These are phyloP conservation scores for Leptatherina wallacei DNA, from an alignment of 2,797 vertebrate species.

Conservation along the genomic window DNA sequence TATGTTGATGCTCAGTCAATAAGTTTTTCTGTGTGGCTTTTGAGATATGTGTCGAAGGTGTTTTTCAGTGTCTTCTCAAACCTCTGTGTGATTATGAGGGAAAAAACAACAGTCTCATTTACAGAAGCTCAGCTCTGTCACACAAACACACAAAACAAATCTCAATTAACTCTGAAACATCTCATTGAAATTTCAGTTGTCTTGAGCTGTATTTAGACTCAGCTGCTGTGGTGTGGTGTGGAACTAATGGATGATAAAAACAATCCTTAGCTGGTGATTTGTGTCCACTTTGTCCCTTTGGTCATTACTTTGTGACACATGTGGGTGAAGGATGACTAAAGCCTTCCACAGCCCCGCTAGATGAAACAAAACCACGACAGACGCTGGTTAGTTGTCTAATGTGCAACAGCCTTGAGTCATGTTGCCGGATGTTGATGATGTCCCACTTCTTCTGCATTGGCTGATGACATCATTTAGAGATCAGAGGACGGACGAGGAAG, in stretches of 20 bases:
- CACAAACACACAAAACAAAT: conserved; percentile 20
- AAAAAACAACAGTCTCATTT: conserved; percentile 31
- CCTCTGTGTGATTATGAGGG: conserved; percentile 17
- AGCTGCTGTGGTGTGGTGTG: conserved; percentile 37
- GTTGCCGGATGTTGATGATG: conserved; percentile 55
- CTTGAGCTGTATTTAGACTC: conserved; percentile 42
- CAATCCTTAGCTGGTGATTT: conserved; percentile 63
- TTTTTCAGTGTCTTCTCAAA: conserved; percentile 16
- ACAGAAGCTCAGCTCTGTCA: conserved; percentile 20
- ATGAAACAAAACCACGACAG: conserved; percentile 55
- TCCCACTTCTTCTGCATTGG: conserved; percentile 58
- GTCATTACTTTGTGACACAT: conserved; percentile 63
- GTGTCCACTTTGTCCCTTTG: conserved; percentile 50
- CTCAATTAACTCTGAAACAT: conserved; percentile 52
- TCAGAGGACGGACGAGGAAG: conserved; percentile 43
- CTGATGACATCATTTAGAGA: conserved; percentile 68
- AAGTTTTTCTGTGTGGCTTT: conserved; percentile 3
- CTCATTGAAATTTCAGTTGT: conserved; percentile 54
- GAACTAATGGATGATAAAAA: conserved; percentile 69
- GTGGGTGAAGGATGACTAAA: conserved; percentile 54
- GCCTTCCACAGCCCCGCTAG: conserved; percentile 37
- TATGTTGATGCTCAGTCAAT: conserved; percentile 6
- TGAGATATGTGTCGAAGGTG: not conserved
- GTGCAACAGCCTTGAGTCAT: conserved; percentile 65
- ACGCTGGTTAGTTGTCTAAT: conserved; percentile 28